Evolutionary conservation across 30 jellyfish, hydroid and myxozoan species (phyloP), one percentile per base, ranked within the genome.

Genomic region (Morbakka virulenta): DNA sequence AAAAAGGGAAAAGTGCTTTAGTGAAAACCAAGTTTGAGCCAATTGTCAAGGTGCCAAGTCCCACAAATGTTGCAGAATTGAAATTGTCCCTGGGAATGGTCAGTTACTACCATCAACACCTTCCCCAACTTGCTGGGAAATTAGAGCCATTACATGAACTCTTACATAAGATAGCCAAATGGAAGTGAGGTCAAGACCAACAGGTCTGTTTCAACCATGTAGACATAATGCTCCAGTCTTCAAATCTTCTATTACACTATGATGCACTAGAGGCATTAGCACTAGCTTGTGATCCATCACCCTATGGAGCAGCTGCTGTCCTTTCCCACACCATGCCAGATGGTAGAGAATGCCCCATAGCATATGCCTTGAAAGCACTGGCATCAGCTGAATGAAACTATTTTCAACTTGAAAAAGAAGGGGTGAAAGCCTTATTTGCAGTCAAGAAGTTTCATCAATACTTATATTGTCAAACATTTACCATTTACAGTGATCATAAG

Each of bases 291-390:
- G 94, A 49, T 72, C 87, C 94, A n/a, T 82, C 94, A 25, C 77
- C 87, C 0, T 72, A 82, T 63, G 92, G 94, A 29, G 74, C 75
- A 0, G 88, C 92, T 23, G 94, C 94, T 50, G 94, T 73, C 14
- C 82, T 82, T 1, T 32, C 95, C 1, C 95, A 84, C 17, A 17
- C 17, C 9, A 17, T 6, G 13, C 9, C 13, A 41, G 57, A 41
- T 41, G 57, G 57, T 6, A 41, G 17, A 17, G 17, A 41, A 17
- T 6, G 57, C 17, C 57, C 57, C 17, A 41, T 41, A 17, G 57
- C 57, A 41, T 41, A 41, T 41, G 17, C 57, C 17, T 17, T 17
- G 17, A 41, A 41, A 41, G 17, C 17, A 17, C 57, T 41, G 57
- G 17, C 57, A 41, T 17, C 57, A 41, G 57, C 57, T 41, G 17